Conservation (phyloP, 2,113 vertebrate genomes). For the Ammodytes dubius region DNA sequence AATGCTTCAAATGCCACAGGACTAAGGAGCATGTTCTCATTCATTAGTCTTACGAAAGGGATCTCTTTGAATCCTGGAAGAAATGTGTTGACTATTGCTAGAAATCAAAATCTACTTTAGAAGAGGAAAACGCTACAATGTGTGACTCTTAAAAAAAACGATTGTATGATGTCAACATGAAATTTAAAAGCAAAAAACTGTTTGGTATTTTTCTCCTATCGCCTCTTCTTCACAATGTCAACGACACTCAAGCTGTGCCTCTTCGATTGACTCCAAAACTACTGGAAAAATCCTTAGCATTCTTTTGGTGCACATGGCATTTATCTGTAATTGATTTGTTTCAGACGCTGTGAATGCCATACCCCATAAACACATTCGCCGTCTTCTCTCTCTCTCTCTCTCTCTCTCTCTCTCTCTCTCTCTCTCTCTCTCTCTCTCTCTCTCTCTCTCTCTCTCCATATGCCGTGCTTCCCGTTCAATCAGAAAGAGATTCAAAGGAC, state of each 20-base stretch:
- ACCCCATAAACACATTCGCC: conserved; percentile 26
- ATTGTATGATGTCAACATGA: background rate
- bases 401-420: background rate
- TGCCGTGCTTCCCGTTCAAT: conserved; percentile 39
- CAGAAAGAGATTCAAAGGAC: conserved; percentile 43
- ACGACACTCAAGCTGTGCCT: background rate
- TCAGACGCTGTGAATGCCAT: conserved; percentile 56
- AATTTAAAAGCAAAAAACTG: conserved; percentile 7
- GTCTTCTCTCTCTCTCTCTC: background rate
- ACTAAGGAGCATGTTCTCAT: conserved; percentile 14
- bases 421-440: conserved; percentile 7
- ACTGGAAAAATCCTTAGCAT: conserved; percentile 46
- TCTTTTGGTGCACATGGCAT: conserved; percentile 63
- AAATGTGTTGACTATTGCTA: too few species aligned
- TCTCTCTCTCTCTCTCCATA: background rate
- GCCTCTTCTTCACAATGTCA: conserved; percentile 17
- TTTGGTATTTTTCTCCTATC: conserved; percentile 18
- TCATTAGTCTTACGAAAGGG: conserved; percentile 33
- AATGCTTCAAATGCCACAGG: conserved; percentile 43
- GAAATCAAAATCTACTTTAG: background rate
- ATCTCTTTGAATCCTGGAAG: too few species aligned
- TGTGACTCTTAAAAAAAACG: background rate
- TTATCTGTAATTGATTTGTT: conserved; percentile 72
- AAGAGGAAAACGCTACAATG: background rate
- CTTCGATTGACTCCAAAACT: conserved; percentile 34